A percentile compares a stretch with the other conserved stretches of the same genome.
Evolutionary conservation across 1,140 invertebrate species (phyloP).

Genomic region (Helicorthomorpha holstii): DNA sequence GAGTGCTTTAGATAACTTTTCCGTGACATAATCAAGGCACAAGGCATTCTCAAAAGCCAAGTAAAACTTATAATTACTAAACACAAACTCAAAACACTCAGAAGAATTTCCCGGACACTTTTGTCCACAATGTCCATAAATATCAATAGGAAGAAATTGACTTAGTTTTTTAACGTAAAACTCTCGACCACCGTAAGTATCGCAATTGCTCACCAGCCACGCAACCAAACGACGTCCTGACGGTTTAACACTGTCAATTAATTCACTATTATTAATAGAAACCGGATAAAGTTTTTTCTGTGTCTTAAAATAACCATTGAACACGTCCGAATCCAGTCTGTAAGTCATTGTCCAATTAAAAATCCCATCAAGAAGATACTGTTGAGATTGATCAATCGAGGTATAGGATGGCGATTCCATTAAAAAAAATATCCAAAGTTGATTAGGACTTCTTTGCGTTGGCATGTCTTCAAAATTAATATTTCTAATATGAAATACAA

Average conservation of each 20-base stretch:
- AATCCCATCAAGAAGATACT: conserved; percentile 1
- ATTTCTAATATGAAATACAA: conserved; percentile 15
- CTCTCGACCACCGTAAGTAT: conserved; percentile 34
- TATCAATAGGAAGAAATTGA: conserved; percentile 34
- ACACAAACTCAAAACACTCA: neutral
- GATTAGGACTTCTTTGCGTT: conserved; percentile 6
- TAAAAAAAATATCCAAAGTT: conserved; percentile 16
- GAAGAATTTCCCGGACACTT: neutral
- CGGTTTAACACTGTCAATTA: neutral
- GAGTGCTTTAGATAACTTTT: conserved; percentile 20
- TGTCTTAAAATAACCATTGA: no score
- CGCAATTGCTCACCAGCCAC: conserved; percentile 45
- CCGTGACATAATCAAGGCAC: conserved; percentile 50
- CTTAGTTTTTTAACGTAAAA: conserved; percentile 37
- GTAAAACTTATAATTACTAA: conserved; percentile 46
- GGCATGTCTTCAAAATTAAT: conserved; percentile 10
- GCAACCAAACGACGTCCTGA: no score
- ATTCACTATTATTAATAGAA: conserved; percentile 41
- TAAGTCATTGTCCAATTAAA: conserved; percentile 68
- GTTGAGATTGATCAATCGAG: neutral
- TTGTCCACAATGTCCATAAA: conserved; percentile 35
- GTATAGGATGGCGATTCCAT: conserved; percentile 17
- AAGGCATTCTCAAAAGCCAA: conserved; percentile 55
- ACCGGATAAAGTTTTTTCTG: no score
- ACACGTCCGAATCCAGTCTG: conserved; percentile 43